Percentiles rank a stretch among this genome's conserved stretches.
Evolutionary conservation across 1,140 invertebrate species (phyloP).

Genomic region (Liolophura sinensis): DNA sequence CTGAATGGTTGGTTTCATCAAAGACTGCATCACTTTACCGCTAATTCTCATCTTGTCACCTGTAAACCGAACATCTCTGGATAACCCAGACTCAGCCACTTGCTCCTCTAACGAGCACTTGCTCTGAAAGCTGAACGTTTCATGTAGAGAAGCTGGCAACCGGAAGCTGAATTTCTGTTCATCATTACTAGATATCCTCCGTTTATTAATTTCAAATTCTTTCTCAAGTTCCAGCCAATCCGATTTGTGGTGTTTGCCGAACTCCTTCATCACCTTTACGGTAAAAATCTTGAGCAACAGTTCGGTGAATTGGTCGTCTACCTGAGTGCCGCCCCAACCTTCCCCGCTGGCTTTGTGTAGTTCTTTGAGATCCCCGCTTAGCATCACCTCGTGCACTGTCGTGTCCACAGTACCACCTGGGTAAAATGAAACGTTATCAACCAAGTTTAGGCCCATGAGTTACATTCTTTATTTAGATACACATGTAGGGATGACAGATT

Average conservation of each 20-base stretch:
- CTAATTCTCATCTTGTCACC: conserved; percentile 17
- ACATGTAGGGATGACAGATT: no score
- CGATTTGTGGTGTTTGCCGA: neutral
- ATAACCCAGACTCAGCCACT: conserved; percentile 9
- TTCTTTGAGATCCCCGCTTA: conserved; percentile 10
- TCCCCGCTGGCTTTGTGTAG: conserved; percentile 13
- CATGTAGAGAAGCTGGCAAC: conserved; percentile 8
- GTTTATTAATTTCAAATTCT: conserved; percentile 23
- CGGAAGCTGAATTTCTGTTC: conserved; percentile 11
- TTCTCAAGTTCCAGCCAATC: conserved; percentile 18
- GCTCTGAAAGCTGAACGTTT: conserved; percentile 8
- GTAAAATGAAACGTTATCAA: neutral
- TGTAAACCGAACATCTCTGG: conserved; percentile 7
- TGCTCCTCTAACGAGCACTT: conserved; percentile 10
- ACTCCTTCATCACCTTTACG: neutral
- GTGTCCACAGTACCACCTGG: conserved; percentile 16
- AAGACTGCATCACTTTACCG: conserved; percentile 6
- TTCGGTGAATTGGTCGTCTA: conserved; percentile 13
- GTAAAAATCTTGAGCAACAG: conserved; percentile 1
- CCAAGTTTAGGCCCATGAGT: no score
- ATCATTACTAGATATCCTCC: conserved; percentile 7
- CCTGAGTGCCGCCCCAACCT: conserved; percentile 16
- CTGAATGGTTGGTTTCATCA: conserved; percentile 15
- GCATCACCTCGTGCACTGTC: conserved; percentile 11
- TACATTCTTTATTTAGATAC: no score